Conservation (phyloP, 2,113 vertebrate species). For the Zosterops hypoxanthus region DNA sequence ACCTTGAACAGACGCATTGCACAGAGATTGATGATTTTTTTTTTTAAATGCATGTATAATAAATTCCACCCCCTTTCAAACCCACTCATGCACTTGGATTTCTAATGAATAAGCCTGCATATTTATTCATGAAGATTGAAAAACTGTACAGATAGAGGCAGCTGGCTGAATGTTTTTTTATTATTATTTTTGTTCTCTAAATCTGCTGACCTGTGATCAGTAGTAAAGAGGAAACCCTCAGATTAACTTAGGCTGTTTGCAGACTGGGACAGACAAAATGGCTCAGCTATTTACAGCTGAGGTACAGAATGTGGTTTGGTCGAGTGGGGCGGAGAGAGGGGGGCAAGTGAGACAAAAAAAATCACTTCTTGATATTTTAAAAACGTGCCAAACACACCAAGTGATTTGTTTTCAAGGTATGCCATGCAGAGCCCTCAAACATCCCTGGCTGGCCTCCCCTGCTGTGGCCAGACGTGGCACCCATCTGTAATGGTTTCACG, state of each 20-base stretch:
- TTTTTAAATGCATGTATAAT: not conserved
- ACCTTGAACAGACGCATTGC: slow-evolving; percentile 12
- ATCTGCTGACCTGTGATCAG: slow-evolving; percentile 32
- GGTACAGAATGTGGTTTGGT: accelerated
- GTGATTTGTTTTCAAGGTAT: not conserved
- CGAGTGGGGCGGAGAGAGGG: not conserved
- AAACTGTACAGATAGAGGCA: slow-evolving; percentile 42
- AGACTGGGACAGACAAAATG: not conserved
- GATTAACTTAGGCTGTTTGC: not conserved
- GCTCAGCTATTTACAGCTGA: not conserved
- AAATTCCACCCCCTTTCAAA: slow-evolving; percentile 62
- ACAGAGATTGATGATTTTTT: not conserved
- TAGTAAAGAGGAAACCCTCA: not conserved
- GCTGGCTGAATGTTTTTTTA: not conserved
- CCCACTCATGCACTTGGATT: slow-evolving; percentile 54
- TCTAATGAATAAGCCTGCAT: slow-evolving; percentile 55
- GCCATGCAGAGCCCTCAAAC: not conserved
- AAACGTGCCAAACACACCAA: accelerated
- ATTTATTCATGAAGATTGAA: slow-evolving; percentile 66
- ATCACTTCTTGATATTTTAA: not conserved
- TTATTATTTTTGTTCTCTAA: not conserved
- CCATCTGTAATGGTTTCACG: not conserved
- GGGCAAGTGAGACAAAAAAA: not conserved
- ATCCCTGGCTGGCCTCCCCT: not conserved
- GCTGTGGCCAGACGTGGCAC: not conserved